Percentiles rank a stretch among this genome's conserved stretches.
Conservation (phyloP, 2,797 vertebrate species). For the Lagorchestes hirsutus region DNA sequence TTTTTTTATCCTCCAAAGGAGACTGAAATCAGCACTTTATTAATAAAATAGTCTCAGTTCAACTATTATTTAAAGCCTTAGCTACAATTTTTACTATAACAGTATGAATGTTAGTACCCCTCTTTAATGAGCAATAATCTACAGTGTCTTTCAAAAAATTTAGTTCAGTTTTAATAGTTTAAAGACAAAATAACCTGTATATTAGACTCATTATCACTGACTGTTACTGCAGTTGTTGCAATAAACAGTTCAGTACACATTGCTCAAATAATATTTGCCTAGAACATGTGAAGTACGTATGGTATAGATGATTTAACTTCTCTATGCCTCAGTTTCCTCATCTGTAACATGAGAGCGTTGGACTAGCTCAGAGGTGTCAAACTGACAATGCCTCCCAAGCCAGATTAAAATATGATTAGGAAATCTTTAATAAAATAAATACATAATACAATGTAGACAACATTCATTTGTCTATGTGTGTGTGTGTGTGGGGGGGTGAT, state of each 20-base stretch:
- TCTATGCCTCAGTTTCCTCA: not conserved
- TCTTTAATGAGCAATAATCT: not conserved
- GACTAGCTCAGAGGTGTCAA: not conserved
- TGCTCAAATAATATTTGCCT: not conserved
- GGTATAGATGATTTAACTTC: not conserved
- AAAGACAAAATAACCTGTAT: not conserved
- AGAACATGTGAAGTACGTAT: not conserved
- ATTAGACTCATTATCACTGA: not conserved
- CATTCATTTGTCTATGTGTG: not conserved
- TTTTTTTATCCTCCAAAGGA: conserved; percentile 13
- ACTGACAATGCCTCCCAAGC: not conserved
- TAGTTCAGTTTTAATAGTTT: not conserved
- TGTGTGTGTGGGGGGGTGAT: not conserved
- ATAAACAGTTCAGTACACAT: not conserved
- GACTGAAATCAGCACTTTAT: not conserved
- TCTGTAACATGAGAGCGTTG: not conserved
- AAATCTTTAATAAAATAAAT: too few species aligned
- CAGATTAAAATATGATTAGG: too few species aligned
- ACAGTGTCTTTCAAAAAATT: not conserved
- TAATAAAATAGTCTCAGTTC: conserved; percentile 24
- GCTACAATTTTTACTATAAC: conserved; percentile 5
- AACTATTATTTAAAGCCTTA: conserved; percentile 24
- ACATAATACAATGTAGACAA: not conserved
- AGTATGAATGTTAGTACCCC: not conserved
- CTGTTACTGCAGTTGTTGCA: not conserved